Evolutionary conservation across 2,888 invertebrate species (phyloP).

Genomic region (Dromius quadrimaculatus): DNA sequence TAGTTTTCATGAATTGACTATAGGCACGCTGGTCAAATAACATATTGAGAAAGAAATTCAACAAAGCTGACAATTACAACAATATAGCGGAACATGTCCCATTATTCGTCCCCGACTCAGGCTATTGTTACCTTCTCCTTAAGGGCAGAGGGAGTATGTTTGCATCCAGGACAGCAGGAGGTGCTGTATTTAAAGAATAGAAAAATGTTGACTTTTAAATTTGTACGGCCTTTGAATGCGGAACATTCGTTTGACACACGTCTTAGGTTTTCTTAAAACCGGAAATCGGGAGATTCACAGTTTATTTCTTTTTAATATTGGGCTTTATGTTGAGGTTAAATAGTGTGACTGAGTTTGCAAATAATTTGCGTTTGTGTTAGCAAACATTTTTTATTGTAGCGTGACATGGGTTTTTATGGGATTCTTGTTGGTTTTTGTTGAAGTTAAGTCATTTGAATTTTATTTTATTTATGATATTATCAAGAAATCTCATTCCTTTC

Average conservation of each 20-base stretch:
- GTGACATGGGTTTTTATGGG: constrained; percentile 6
- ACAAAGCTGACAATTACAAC: constrained; percentile 23
- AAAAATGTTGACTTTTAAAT: constrained; percentile 52
- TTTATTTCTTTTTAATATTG: constrained; percentile 33
- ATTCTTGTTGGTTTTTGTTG: not conserved
- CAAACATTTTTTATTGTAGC: constrained; percentile 28
- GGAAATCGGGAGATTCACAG: constrained; percentile 34
- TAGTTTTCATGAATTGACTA: not conserved
- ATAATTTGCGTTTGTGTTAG: constrained; percentile 26
- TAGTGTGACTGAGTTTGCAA: constrained; percentile 31
- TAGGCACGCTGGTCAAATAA: constrained; percentile 28
- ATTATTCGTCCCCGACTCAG: constrained; percentile 30
- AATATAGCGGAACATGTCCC: constrained; percentile 31
- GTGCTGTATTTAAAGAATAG: constrained; percentile 38
- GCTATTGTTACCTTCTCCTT: constrained; percentile 14
- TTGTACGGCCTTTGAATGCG: constrained; percentile 44
- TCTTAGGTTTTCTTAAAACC: constrained; percentile 43
- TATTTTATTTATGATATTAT: too few species aligned
- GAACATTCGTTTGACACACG: constrained; percentile 9
- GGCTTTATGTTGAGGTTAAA: constrained; percentile 20
- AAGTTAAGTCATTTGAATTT: constrained; percentile 4
- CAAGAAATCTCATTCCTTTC: too few species aligned
- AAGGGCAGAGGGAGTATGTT: constrained; percentile 1
- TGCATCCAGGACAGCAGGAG: constrained; percentile 29
- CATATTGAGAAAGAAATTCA: constrained; percentile 22